A percentile compares a stretch with the other conserved stretches of the same genome.
Conservation (phyloP, 2,888 invertebrate genomes). For the Drosophila cognata region DNA sequence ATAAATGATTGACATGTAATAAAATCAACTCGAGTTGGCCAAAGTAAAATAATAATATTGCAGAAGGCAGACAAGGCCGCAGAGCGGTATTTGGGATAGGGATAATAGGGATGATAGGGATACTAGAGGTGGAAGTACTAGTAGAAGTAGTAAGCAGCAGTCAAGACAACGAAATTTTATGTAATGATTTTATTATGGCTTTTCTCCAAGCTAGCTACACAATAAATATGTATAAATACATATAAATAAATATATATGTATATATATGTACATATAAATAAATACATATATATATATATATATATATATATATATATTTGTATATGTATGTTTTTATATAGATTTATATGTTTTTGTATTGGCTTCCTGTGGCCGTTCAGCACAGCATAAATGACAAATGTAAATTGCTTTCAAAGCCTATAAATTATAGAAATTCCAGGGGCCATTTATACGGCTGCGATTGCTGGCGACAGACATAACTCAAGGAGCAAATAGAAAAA, state of each 20-base stretch:
- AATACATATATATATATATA: conserved; percentile 4
- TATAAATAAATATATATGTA: too few relatives aligned
- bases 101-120: background rate
- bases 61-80: background rate
- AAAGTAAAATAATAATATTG: conserved; percentile 43
- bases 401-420: conserved; percentile 77
- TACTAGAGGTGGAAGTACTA: background rate
- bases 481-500: conserved; percentile 16
- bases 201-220: conserved; percentile 30
- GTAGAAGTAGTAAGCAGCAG: background rate
- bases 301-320: background rate
- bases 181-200: conserved; percentile 67
- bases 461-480: conserved; percentile 70
- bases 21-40: conserved; percentile 44
- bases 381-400: conserved; percentile 69
- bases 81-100: background rate
- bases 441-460: conserved; percentile 70
- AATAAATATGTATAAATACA: conserved; percentile 33
- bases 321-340: background rate
- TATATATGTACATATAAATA: background rate
- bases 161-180: conserved; percentile 46
- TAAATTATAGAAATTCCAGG: conserved; percentile 76
- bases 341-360: conserved; percentile 17
- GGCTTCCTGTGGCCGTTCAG: conserved; percentile 49
- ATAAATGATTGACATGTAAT: conserved; percentile 58